phyloP scores from a whole-genome alignment of 2,113 vertebrate genomes.

The Athene noctua region DNA sequence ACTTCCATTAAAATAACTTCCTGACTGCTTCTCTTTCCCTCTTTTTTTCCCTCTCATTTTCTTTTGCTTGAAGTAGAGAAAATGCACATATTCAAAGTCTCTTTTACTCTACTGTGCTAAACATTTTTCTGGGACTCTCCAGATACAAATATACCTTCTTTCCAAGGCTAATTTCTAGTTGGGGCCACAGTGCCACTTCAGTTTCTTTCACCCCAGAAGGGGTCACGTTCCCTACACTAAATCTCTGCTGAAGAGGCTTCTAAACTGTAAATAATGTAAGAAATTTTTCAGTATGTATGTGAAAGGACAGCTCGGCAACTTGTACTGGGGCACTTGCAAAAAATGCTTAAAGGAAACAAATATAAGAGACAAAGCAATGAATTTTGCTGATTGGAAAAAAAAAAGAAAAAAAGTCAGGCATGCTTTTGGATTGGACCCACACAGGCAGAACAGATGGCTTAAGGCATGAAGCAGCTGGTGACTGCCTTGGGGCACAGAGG shows the following conservation, averaged over 20 bases:
- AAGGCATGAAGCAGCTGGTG: constrained; percentile 32
- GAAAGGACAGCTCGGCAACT: neutral
- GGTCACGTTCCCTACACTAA: neutral
- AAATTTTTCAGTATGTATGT: neutral
- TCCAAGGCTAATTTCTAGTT: neutral
- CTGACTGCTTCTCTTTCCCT: neutral
- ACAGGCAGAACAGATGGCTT: constrained; percentile 25
- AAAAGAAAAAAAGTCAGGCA: neutral
- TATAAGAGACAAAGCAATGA: neutral
- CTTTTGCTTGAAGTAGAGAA: neutral
- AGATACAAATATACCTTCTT: neutral
- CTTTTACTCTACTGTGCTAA: neutral
- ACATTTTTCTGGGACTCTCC: neutral
- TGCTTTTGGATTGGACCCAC: neutral
- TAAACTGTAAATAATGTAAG: neutral
- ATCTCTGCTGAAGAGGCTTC: neutral
- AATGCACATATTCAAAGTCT: neutral
- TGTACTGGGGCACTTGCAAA: neutral
- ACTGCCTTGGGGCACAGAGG: neutral
- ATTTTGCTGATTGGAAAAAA: neutral
- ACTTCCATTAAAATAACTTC: neutral
- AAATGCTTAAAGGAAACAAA: constrained; percentile 5
- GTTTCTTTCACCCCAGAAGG: neutral
- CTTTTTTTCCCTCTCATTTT: too few relatives aligned
- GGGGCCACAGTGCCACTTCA: neutral